Evolutionary conservation across 2,797 vertebrate genomes (phyloP).

Genomic region (Muscicapa striata): DNA sequence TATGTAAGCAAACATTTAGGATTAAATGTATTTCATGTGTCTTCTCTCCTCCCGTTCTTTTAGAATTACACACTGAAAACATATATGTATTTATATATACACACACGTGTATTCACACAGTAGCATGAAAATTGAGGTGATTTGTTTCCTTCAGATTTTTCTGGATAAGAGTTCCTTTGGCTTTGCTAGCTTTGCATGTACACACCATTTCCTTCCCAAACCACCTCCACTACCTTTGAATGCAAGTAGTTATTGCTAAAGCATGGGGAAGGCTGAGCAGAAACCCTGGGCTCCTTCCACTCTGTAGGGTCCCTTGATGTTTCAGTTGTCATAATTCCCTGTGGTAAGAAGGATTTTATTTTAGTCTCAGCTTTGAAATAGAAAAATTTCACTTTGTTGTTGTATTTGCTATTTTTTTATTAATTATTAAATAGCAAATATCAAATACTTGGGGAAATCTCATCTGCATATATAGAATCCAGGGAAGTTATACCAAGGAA

Average conservation of each 20-base stretch:
- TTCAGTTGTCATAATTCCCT: neutral
- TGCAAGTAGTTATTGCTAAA: neutral
- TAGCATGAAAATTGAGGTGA: neutral
- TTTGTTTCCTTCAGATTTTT: neutral
- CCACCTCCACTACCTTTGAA: neutral
- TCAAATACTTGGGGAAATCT: neutral
- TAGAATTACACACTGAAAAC: neutral
- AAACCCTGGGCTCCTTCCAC: neutral
- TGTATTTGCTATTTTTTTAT: neutral
- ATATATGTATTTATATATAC: accelerated
- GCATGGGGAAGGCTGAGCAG: neutral
- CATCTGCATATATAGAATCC: neutral
- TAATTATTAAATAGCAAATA: neutral
- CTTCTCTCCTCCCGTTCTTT: neutral
- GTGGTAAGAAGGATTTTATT: neutral
- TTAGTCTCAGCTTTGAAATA: neutral
- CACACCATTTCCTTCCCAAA: neutral
- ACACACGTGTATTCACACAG: neutral
- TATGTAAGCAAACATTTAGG: neutral
- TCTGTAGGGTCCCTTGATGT: neutral
- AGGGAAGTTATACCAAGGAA: neutral
- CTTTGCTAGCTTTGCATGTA: neutral
- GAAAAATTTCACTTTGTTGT: neutral
- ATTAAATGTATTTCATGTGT: neutral
- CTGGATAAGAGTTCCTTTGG: neutral